Evolutionary conservation across 2,113 vertebrate genomes (phyloP), one percentile per base, ranked within the genome.

Genomic region (Anarrhichthys ocellatus): DNA sequence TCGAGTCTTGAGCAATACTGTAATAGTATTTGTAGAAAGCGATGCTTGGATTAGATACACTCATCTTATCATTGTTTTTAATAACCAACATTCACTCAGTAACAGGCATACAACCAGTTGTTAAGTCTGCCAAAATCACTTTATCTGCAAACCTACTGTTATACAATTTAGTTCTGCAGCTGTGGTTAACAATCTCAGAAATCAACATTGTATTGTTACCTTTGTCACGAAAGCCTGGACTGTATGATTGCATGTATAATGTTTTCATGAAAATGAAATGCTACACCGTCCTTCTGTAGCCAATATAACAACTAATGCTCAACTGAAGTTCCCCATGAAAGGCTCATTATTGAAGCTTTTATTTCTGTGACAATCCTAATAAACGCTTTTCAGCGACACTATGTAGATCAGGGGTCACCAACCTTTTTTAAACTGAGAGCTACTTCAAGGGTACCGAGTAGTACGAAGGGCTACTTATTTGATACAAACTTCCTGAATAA

Each of bases 141-240:
- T 44, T 73, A 61, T 81, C 36, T 46, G 8, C 13, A 69, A 75
- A 42, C 11, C 14, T 65, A 13, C 42, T n/a, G 2, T 38, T 27
- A 78, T 74, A 36, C 6, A 62, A 29, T 81, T 34, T 2, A 2
- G 3, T 74, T 82, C 67, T 48, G 14, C 17, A 74, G 54, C 17
- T n/a, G 4, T 74, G 54, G 77, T 68, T 29, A 61, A 75, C 54
- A 73, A 34, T 24, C 29, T 44, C 0, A 1, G 68, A 73, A 77
- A 75, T 50, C 22, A 80, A 18, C 34, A 64, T 78, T 87, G 44
- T 46, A 36, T 87, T 87, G 76, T 79, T 74, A 50, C 56, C 18
- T 82, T 76, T 81, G 75, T 68, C 48, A 34, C 64, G 22, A 74
- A 85, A 36, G 59, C 64, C 71, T 81, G 36, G 61, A 66, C 34